These are phyloP conservation scores for Apostichopus leukothele DNA, from an alignment of 53 echinoderm and acorn worm species.

Conservation along the genomic window DNA sequence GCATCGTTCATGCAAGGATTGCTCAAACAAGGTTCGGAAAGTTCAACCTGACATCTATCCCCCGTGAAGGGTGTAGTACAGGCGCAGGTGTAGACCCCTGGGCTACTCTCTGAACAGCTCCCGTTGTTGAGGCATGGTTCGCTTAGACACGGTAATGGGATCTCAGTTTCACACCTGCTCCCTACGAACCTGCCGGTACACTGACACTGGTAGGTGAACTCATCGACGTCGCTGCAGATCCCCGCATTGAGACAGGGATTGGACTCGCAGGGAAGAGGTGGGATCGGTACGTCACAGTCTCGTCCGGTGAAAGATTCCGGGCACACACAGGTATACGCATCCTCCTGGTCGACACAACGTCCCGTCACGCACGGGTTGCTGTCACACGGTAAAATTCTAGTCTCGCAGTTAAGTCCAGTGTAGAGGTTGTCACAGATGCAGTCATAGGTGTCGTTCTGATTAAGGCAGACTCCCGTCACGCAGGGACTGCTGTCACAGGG, in stretches of 20 bases:
- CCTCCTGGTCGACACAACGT: slow-evolving; percentile 53
- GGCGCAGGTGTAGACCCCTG: slow-evolving; percentile 56
- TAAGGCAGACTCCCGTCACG: slow-evolving; percentile 63
- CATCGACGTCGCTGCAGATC: slow-evolving; percentile 51
- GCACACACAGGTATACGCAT: slow-evolving; percentile 63
- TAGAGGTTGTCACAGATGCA: slow-evolving; percentile 67
- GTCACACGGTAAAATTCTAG: slow-evolving; percentile 76
- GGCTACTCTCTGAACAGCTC: slow-evolving; percentile 54
- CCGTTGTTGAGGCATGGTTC: slow-evolving; percentile 73
- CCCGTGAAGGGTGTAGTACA: slow-evolving; percentile 66
- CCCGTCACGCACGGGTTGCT: slow-evolving; percentile 69
- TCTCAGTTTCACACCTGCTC: slow-evolving; percentile 54
- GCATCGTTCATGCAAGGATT: slow-evolving; percentile 79
- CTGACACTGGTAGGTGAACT: slow-evolving; percentile 56
- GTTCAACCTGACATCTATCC: slow-evolving; percentile 52
- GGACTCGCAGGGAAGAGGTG: slow-evolving; percentile 71
- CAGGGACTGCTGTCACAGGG: slow-evolving; percentile 80
- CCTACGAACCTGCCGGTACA: slow-evolving; percentile 68
- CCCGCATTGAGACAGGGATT: slow-evolving; percentile 76
- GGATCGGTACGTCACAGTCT: slow-evolving; percentile 64
- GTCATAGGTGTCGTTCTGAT: slow-evolving; percentile 45
- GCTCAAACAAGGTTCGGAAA: slow-evolving; percentile 61
- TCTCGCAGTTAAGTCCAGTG: slow-evolving; percentile 67
- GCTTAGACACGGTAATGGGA: slow-evolving; percentile 67
- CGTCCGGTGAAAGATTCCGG: slow-evolving; percentile 61